Evolutionary conservation across 2,888 invertebrate species (phyloP).

Genomic region (Chymomyza caudatula): DNA sequence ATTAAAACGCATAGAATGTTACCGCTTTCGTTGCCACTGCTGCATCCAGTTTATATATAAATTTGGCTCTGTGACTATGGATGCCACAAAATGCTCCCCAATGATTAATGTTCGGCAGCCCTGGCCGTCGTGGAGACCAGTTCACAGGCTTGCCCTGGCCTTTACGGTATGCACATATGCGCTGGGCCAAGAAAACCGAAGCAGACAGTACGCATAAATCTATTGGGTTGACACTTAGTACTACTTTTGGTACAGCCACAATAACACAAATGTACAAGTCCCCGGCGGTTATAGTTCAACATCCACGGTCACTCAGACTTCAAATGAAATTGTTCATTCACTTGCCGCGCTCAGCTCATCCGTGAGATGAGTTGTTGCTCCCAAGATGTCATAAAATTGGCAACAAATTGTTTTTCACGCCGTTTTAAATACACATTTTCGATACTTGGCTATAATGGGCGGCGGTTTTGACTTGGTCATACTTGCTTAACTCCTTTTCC

Average conservation of each 20-base stretch:
- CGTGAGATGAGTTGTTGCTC: constrained; percentile 55
- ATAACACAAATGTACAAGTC: constrained; percentile 5
- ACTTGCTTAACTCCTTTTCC: background rate
- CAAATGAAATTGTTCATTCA: constrained; percentile 60
- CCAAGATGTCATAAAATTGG: constrained; percentile 74
- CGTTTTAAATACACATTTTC: constrained; percentile 73
- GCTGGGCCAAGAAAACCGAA: constrained; percentile 58
- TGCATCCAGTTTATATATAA: background rate
- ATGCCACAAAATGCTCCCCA: constrained; percentile 29
- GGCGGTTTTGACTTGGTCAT: background rate
- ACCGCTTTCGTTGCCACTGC: constrained; percentile 37
- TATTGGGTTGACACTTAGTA: constrained; percentile 73
- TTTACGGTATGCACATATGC: constrained; percentile 55
- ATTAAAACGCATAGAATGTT: constrained; percentile 62
- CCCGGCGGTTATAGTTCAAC: background rate
- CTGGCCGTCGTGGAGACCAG: constrained; percentile 24
- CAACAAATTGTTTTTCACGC: constrained; percentile 76
- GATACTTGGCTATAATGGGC: constrained; percentile 70
- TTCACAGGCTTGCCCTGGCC: constrained; percentile 39
- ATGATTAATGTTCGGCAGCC: constrained; percentile 67
- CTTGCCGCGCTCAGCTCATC: constrained; percentile 37
- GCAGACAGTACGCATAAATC: constrained; percentile 73
- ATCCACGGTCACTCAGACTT: constrained; percentile 29
- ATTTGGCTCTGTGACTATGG: constrained; percentile 9
- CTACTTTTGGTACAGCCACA: constrained; percentile 49